Evolutionary conservation across 2,888 invertebrate genomes (phyloP), one percentile per base, ranked within the genome.

Genomic region (Amiota communis): DNA sequence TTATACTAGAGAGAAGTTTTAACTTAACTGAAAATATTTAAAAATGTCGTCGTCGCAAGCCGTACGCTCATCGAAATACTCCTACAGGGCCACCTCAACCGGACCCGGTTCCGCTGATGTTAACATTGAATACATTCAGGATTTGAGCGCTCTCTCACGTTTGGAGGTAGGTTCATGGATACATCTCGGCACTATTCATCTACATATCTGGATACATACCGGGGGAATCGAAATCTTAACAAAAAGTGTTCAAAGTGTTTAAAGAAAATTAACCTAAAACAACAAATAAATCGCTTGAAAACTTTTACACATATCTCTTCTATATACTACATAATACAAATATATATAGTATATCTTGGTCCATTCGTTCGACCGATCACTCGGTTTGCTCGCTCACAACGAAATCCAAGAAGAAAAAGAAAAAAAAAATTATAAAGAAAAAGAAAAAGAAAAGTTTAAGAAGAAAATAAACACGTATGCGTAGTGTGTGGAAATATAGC

Each of bases 111-210:
- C 91, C 87, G 95, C 96, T 91, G 96, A 97, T 92, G 95, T 97
- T 90, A 96, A 95, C 93, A 96, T 97, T 92, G 97, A 97, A 92
- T 97, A 97, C 92, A 94, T 94, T 92, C 93, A 96, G 92, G 97
- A 97, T 92, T 92, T 97, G 91, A 96, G 95, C 92, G 95, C 96
- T 91, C 94, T 97, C 91, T 95, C 96, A 92, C 95, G 97, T 91
- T 94, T 97, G 92, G 97, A 97, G 96, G 97, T 97, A 95, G 92
- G 92, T 88, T 89, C 61, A 49, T 72, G 89, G 67, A 49, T 72
- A 73, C 23, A 47, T 61, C n/a, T 63, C 36, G 36, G 36, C 36
- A 36, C 2, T 6, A 36, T 36, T 36, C 4, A 6, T 36, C 1
- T 23, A 1, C 4, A 36, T 53, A n/a, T 8, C 53, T 6, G 8